phyloP scores from a whole-genome alignment of 2,888 invertebrate species.

The Dicranocentrus wangi region DNA sequence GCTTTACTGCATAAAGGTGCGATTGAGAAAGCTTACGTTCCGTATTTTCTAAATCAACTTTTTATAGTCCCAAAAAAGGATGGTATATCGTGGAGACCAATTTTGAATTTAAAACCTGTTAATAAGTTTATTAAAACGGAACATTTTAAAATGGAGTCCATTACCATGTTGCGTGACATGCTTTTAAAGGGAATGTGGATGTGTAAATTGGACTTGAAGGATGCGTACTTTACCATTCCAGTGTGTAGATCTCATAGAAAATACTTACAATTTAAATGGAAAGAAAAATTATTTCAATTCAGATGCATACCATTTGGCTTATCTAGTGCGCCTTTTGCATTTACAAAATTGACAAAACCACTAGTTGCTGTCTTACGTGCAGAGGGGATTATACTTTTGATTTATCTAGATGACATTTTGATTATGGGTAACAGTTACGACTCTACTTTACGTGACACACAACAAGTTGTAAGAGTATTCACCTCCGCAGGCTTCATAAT shows the following conservation, averaged over 20 bases:
- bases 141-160: conserved; percentile 63
- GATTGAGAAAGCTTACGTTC: background rate
- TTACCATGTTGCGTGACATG: conserved; percentile 38
- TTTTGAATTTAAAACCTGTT: conserved; percentile 56
- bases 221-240: conserved; percentile 55
- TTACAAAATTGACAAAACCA: conserved; percentile 51
- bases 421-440: background rate
- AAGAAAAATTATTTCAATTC: conserved; percentile 28
- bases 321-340: conserved; percentile 38
- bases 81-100: conserved; percentile 11
- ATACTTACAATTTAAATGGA: conserved; percentile 51
- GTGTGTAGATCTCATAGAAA: conserved; percentile 25
- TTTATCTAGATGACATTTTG: conserved; percentile 56
- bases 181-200: conserved; percentile 19
- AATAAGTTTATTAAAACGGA: conserved; percentile 35
- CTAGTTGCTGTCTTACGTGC: conserved; percentile 18
- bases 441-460: background rate
- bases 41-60: conserved; percentile 5
- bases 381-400: conserved; percentile 22
- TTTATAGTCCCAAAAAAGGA: conserved; percentile 27
- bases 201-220: conserved; percentile 53
- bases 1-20: background rate
- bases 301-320: conserved; percentile 51
- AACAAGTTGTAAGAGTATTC: background rate
- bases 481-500: background rate